Conservation (phyloP, 2,888 invertebrate genomes). For the Trachelus tabidus region DNA sequence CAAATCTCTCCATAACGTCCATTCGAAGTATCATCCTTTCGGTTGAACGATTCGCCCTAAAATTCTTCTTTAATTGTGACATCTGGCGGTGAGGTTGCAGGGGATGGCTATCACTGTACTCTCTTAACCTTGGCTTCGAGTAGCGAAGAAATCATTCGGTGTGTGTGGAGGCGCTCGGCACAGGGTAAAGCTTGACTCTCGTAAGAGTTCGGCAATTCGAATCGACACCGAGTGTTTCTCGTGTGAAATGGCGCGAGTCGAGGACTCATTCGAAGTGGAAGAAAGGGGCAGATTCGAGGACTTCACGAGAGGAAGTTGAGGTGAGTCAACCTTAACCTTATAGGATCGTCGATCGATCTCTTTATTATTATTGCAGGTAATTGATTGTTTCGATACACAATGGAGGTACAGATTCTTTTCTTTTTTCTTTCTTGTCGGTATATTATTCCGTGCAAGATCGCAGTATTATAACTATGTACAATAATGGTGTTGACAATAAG, state of each 20-base stretch:
- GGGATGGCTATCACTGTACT: background rate
- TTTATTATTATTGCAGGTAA: slow-evolving; percentile 49
- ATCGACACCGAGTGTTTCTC: background rate
- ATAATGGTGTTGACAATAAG: slow-evolving; percentile 42
- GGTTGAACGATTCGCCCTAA: background rate
- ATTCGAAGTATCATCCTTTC: background rate
- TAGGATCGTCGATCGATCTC: background rate
- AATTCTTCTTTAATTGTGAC: background rate
- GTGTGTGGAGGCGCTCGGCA: background rate
- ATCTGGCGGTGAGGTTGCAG: background rate
- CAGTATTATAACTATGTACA: slow-evolving; percentile 38
- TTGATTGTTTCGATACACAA: slow-evolving; percentile 50
- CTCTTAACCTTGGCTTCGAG: background rate
- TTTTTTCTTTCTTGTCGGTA: background rate
- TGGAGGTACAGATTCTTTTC: slow-evolving; percentile 29
- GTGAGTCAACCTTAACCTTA: background rate
- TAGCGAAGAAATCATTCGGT: background rate
- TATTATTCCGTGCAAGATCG: slow-evolving; percentile 29
- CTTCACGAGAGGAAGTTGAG: background rate
- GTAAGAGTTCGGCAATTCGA: background rate
- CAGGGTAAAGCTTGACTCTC: background rate
- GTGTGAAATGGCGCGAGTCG: background rate
- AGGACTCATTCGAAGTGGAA: background rate
- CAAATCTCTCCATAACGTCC: background rate
- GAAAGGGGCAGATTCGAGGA: background rate